phyloP scores from a whole-genome alignment of 1,140 invertebrate species.

The Drosophila mayri region DNA sequence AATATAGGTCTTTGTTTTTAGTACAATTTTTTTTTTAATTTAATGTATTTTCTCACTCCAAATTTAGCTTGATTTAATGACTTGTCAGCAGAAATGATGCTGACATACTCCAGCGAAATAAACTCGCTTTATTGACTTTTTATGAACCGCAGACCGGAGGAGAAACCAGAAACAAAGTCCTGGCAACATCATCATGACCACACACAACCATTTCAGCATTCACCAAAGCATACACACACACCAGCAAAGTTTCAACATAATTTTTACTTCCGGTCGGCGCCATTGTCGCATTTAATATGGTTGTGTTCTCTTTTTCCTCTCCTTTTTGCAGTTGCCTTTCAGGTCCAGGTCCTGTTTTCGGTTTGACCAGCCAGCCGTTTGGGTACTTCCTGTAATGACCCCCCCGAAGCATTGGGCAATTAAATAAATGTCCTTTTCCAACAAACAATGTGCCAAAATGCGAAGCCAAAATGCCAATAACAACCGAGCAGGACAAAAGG shows the following conservation, averaged over 20 bases:
- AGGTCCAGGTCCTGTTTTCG: conserved; percentile 38
- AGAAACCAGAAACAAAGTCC: conserved; percentile 58
- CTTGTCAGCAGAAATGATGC: conserved; percentile 76
- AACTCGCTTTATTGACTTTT: conserved; percentile 79
- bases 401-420: conserved; percentile 54
- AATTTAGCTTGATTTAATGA: conserved; percentile 65
- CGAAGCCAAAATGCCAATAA: conserved; percentile 29
- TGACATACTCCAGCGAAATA: conserved; percentile 68
- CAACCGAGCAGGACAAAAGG: conserved; percentile 21
- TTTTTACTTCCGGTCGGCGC: conserved; percentile 76
- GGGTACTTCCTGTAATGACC: conserved; percentile 59
- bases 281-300: conserved; percentile 73
- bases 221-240: conserved; percentile 25
- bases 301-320: conserved; percentile 4
- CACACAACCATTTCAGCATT: conserved; percentile 48
- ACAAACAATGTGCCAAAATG: conserved; percentile 53
- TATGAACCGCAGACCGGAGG: conserved; percentile 71
- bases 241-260: conserved; percentile 70
- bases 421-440: conserved; percentile 59
- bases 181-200: conserved; percentile 46
- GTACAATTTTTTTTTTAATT: not conserved
- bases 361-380: conserved; percentile 21
- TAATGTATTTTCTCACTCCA: not conserved
- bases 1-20: conserved; percentile 2
- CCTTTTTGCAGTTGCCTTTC: conserved; percentile 19